phyloP scores from a whole-genome alignment of 2,113 vertebrate genomes.

The Heptranchias perlo region DNA sequence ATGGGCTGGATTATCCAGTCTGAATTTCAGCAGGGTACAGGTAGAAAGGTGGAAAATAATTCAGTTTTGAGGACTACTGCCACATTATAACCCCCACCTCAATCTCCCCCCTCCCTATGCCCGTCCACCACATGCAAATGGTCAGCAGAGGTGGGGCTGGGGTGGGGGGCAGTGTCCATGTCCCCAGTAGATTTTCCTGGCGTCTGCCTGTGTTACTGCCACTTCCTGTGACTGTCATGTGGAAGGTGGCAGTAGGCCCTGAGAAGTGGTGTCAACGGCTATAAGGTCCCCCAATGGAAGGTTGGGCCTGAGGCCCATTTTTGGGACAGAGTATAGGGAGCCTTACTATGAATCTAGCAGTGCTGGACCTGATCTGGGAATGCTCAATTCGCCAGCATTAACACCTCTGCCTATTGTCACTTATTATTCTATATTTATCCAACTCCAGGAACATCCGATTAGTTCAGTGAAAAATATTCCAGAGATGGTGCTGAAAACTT shows the following conservation, averaged over 20 bases:
- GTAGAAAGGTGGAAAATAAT: too few species aligned
- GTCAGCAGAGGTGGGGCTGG: too few species aligned
- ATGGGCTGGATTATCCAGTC: too few species aligned
- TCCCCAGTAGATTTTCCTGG: too few species aligned
- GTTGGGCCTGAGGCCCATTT: not conserved
- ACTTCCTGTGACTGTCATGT: not conserved
- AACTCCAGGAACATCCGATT: not conserved
- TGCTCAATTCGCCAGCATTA: not conserved
- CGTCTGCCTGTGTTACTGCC: too few species aligned
- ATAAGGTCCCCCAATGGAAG: not conserved
- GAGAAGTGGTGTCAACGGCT: not conserved
- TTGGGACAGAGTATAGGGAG: not conserved
- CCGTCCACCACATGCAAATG: too few species aligned
- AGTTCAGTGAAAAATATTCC: not conserved
- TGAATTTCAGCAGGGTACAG: too few species aligned
- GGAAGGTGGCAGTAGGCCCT: not conserved
- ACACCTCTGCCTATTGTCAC: not conserved
- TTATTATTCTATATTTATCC: not conserved
- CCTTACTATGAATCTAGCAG: not conserved
- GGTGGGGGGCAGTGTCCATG: too few species aligned
- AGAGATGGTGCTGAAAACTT: not conserved
- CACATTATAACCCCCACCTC: too few species aligned
- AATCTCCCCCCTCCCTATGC: too few species aligned
- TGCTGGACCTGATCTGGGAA: not conserved
- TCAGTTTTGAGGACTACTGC: too few species aligned